Base-by-base conservation (phyloP, 2,888 invertebrate genomes). In the Nomada ferruginata region DNA sequence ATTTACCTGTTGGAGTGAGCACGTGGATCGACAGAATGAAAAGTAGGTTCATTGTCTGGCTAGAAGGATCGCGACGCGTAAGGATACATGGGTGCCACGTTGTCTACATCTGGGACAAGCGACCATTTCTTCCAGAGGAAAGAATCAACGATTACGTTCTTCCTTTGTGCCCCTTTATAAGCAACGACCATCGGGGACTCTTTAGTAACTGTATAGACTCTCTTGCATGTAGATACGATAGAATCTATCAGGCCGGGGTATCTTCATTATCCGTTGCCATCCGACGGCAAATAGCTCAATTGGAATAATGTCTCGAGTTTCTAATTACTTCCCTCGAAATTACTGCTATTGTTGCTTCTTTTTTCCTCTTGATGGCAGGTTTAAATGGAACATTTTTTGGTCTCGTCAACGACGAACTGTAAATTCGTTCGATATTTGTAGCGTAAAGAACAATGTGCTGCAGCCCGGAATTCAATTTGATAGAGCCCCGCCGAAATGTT, bases 31-130 rank as follows among this genome's bases (percentile, higher is more conserved):
- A 90, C 89, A 87, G 88, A 83, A 90, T 90, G 87, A 89, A 87
- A 85, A 87, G 88, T 90, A 87, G 89, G 85, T 79, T 90, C 91
- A 91, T 90, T 90, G 91, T 91, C 86, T 83, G 81, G 61, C 29
- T 44, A 42, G 65, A 72, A 73, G 72, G 79, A 87, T 66, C 80
- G 71, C 83, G 79, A 77, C 84, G 76, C 68, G 84, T 83, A 79
- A 84, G 83, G 84, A 83, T 75, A 78, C 83, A 70, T 63, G 66
- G 74, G 76, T 82, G 76, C 82, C 81, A 70, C 70, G 66, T 76
- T 84, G 77, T 82, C 82, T 53, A n/a, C 76, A 18, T 53, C 23
- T 50, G 50, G 73, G 73, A 83, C 68, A 64, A 65, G 53, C 59
- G 72, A 57, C 63, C 65, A 44, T 79, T 79, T 81, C 84, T 76